Conservation (phyloP, 2,113 vertebrate species). For the Buteo buteo region DNA sequence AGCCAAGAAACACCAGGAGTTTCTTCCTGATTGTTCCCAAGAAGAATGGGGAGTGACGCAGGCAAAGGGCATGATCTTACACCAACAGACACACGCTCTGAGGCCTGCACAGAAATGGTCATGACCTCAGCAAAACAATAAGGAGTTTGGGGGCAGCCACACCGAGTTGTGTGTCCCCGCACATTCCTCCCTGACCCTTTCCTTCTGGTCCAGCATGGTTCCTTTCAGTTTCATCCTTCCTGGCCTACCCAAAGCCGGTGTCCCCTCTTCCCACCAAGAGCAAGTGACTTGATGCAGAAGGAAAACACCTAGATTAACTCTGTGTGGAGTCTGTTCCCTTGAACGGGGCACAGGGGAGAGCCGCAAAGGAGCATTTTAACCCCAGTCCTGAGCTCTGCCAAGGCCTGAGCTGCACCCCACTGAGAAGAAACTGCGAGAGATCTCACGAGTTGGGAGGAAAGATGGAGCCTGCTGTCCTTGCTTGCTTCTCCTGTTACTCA, state of each 20-base stretch:
- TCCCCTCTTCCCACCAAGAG: background rate
- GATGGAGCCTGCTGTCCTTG: background rate
- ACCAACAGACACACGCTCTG: background rate
- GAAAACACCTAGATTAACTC: too few species aligned
- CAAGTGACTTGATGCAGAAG: background rate
- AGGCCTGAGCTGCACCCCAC: background rate
- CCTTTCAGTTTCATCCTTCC: background rate
- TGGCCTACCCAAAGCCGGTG: background rate
- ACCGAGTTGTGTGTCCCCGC: background rate
- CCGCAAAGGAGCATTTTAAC: background rate
- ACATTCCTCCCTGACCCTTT: background rate
- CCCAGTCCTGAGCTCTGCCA: background rate
- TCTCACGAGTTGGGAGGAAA: background rate
- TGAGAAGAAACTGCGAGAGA: background rate
- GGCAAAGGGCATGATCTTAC: background rate
- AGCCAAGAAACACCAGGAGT: background rate
- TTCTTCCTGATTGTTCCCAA: constrained; percentile 11
- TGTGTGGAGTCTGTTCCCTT: background rate
- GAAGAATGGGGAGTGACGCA: constrained; percentile 23
- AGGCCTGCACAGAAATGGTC: background rate
- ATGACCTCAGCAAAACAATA: fast-evolving
- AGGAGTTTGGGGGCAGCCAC: too few species aligned
- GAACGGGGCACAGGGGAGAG: background rate
- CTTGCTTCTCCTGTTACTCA: background rate
- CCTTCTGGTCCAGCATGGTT: background rate